phyloP scores from a whole-genome alignment of 2,113 vertebrate species.

The Pagrus major region DNA sequence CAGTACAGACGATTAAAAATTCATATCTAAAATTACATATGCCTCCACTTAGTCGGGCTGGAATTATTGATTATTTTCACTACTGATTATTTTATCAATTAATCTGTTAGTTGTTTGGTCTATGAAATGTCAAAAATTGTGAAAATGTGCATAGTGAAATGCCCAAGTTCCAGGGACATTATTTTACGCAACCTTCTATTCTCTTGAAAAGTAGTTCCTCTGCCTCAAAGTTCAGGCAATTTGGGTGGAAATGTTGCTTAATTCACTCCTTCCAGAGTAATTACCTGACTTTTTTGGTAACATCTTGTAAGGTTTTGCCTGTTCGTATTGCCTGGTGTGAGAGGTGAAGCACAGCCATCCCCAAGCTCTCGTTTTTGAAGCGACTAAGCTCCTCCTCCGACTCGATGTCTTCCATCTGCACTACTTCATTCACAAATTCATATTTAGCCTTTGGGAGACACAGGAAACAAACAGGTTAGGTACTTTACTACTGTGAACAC shows the following conservation, averaged over 20 bases:
- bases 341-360: conserved; percentile 94
- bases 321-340: conserved; percentile 86
- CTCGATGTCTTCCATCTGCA: conserved; percentile 80
- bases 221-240: no score
- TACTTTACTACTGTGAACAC: neutral
- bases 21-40: neutral
- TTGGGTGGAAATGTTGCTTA: no score
- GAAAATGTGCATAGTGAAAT: no score
- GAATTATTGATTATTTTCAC: no score
- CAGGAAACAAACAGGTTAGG: neutral
- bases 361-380: conserved; percentile 94
- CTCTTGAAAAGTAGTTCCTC: no score
- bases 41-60: no score
- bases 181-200: no score
- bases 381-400: conserved; percentile 85
- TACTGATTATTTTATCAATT: no score
- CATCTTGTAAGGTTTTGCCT: conserved; percentile 85
- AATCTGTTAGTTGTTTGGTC: no score
- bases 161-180: no score
- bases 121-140: no score
- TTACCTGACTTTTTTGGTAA: conserved; percentile 88
- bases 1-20: neutral
- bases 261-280: neutral
- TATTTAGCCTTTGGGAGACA: conserved; percentile 86
- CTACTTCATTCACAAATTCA: conserved; percentile 91